Evolutionary conservation across 2,888 invertebrate species (phyloP).

Genomic region (Neuroscelio doddi): DNA sequence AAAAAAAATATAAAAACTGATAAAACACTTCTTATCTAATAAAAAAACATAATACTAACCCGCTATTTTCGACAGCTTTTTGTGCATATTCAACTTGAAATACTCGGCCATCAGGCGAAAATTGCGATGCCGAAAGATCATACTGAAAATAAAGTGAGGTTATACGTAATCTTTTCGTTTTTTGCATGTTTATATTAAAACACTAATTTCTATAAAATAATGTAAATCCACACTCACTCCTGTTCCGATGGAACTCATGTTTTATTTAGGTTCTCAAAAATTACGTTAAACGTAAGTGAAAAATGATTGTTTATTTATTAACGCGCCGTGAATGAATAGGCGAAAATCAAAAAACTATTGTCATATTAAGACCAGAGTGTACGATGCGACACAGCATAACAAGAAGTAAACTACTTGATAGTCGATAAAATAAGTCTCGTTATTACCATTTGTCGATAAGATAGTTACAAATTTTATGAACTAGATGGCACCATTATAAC

Average conservation of each 20-base stretch:
- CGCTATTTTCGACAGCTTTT: slow-evolving; percentile 98
- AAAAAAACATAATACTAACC: slow-evolving; percentile 74
- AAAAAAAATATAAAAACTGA: slow-evolving; percentile 12
- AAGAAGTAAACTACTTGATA: too few relatives aligned
- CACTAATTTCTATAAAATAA: slow-evolving; percentile 44
- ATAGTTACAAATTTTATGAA: too few relatives aligned
- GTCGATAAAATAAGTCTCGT: too few relatives aligned
- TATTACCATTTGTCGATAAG: too few relatives aligned
- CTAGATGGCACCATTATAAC: too few relatives aligned
- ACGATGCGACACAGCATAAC: neutral
- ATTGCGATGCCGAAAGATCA: slow-evolving; percentile 99
- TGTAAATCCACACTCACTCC: slow-evolving; percentile 80
- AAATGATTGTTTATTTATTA: slow-evolving; percentile 18
- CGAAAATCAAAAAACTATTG: slow-evolving; percentile 39
- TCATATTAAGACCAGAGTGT: neutral
- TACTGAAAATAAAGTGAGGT: slow-evolving; percentile 80
- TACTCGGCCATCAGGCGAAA: slow-evolving; percentile 98
- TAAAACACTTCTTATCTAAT: too few relatives aligned
- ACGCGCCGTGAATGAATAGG: slow-evolving; percentile 47
- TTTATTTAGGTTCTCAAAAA: slow-evolving; percentile 20
- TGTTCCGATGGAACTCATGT: slow-evolving; percentile 96
- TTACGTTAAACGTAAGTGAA: slow-evolving; percentile 13
- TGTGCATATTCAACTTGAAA: slow-evolving; percentile 99
- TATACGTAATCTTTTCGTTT: slow-evolving; percentile 43
- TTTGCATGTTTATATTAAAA: slow-evolving; percentile 4